These are phyloP conservation scores for Mylabris phalerata DNA, from an alignment of 1,140 invertebrate genomes.

Conservation along the genomic window DNA sequence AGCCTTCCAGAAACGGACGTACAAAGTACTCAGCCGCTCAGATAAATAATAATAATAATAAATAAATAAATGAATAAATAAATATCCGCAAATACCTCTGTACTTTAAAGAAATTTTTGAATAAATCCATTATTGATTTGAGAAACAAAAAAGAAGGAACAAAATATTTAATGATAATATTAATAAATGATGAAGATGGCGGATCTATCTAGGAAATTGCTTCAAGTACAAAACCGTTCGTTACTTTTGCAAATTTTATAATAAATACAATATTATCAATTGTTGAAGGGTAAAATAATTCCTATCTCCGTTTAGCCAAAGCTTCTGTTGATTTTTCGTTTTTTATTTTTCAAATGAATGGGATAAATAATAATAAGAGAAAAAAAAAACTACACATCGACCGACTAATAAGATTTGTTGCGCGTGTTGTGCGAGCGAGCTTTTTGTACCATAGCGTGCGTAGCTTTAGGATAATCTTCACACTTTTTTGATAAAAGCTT, in stretches of 20 bases:
- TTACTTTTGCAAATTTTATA: constrained; percentile 44
- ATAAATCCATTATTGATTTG: no score
- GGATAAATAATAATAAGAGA: no score
- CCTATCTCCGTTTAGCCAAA: constrained; percentile 37
- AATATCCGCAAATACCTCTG: constrained; percentile 33
- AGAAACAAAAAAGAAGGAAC: background rate
- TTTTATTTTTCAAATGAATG: constrained; percentile 12
- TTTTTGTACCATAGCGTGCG: constrained; percentile 20
- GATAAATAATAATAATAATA: background rate
- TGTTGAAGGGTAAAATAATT: constrained; percentile 40
- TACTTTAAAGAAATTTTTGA: background rate
- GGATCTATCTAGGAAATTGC: constrained; percentile 40
- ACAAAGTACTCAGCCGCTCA: constrained; percentile 37
- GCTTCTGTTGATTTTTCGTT: constrained; percentile 20
- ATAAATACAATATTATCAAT: constrained; percentile 37
- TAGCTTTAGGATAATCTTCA: constrained; percentile 10
- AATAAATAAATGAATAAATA: no score
- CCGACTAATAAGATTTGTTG: constrained; percentile 30
- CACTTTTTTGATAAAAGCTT: no score
- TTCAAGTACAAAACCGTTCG: constrained; percentile 42
- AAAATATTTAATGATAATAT: constrained; percentile 1
- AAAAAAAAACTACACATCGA: constrained; percentile 22
- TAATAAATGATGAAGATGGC: constrained; percentile 31
- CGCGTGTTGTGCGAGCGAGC: constrained; percentile 29
- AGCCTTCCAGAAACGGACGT: constrained; percentile 39